Evolutionary conservation across 1,140 invertebrate species (phyloP), one percentile per base, ranked within the genome.

Genomic region (Aphidius gifuensis): DNA sequence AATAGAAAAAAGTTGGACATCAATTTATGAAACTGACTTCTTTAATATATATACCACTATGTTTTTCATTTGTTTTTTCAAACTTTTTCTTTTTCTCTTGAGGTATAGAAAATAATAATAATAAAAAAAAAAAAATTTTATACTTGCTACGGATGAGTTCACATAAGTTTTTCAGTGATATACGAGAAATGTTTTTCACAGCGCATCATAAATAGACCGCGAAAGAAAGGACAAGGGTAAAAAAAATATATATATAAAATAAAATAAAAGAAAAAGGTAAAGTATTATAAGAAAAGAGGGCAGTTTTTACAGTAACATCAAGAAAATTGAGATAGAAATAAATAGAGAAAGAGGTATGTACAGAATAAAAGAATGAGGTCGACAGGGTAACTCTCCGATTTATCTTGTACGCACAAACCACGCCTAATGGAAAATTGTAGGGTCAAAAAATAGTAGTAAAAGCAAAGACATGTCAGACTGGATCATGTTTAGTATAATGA

Each of bases 151-250:
- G 58, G 70, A 74, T 69, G 72, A 76, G 72, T 71, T 73, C 65
- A 69, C 71, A 69, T 71, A 73, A 73, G 71, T 76, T 77, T 68
- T 69, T 65, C 61, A 64, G 65, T 75, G 71, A 76, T 78, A 77
- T 73, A 75, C 68, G 74, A 69, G 66, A 75, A 78, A 78, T 76
- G 74, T 78, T 75, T 78, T 78, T 70, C 69, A 68, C 64, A 68
- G 66, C 67, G 68, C 66, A 70, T 74, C 74, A 75, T 78, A 78
- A 77, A 77, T 77, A 76, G 73, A 70, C 62, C 57, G 61, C 64
- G 62, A 61, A 66, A 64, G 70, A 69, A 64, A 64, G 60, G 62
- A 68, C 55, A 48, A 60, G 50, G 49, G 63, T 68, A 69, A 64
- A 53, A 60, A 62, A 61, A 38, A 57, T 5, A 44, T 1, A 45